phyloP scores from a whole-genome alignment of 2,888 invertebrate species.

The Thyatira batis region DNA sequence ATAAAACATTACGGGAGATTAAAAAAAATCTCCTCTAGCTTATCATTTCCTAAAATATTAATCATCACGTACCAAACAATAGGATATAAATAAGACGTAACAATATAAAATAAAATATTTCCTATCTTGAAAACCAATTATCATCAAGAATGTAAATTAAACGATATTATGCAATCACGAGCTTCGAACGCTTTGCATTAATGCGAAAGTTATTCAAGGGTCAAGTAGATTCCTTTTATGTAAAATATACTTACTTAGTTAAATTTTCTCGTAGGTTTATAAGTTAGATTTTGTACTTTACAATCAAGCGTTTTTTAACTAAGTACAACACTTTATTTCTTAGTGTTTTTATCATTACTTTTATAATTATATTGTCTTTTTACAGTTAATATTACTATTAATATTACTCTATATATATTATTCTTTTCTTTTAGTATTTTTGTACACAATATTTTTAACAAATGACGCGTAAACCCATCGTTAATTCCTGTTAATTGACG shows the following conservation, averaged over 20 bases:
- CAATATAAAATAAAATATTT: too few species aligned
- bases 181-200: neutral
- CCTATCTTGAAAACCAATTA: neutral
- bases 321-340: too few species aligned
- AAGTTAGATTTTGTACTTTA: neutral
- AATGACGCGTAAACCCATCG: constrained; percentile 35
- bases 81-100: too few species aligned
- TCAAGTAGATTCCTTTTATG: neutral
- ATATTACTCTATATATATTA: too few species aligned
- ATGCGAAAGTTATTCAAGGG: neutral
- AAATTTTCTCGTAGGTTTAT: neutral
- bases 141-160: neutral
- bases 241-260: neutral
- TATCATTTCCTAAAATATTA: too few species aligned
- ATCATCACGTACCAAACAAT: too few species aligned
- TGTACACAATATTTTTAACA: constrained; percentile 6
- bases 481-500: constrained; percentile 47
- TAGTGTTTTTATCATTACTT: too few species aligned
- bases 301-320: too few species aligned
- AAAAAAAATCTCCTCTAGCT: too few species aligned
- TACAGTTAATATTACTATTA: too few species aligned
- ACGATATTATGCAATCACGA: neutral
- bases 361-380: too few species aligned
- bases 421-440: neutral
- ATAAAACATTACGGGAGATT: too few species aligned